These are phyloP conservation scores for Tribolium madens DNA, from an alignment of 1,140 invertebrate species.

Conservation along the genomic window DNA sequence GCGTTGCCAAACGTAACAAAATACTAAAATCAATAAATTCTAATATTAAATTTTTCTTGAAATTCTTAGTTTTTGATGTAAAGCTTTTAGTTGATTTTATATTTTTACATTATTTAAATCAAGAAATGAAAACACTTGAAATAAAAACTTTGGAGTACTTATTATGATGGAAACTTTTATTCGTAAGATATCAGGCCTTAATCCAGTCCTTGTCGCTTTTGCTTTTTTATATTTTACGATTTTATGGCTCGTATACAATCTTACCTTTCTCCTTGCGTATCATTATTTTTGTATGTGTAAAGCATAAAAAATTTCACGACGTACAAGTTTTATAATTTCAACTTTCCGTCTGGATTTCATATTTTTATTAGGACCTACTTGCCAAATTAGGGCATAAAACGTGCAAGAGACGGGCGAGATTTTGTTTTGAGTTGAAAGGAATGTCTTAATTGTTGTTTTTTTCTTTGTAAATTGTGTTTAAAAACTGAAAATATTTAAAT, in stretches of 20 bases:
- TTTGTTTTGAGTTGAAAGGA: background rate
- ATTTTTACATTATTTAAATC: too few species aligned
- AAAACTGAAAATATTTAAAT: conserved; percentile 10
- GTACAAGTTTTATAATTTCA: background rate
- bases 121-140: too few species aligned
- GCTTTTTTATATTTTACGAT: background rate
- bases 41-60: too few species aligned
- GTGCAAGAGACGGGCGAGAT: background rate
- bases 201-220: background rate
- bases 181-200: background rate
- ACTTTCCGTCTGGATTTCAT: background rate
- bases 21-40: too few species aligned
- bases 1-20: too few species aligned
- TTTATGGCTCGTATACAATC: background rate
- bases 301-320: background rate
- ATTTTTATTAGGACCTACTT: background rate
- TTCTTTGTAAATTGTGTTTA: background rate
- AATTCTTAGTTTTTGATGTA: too few species aligned
- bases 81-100: too few species aligned
- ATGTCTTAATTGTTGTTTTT: background rate
- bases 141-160: too few species aligned
- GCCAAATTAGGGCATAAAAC: background rate
- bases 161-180: background rate
- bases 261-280: background rate
- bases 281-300: background rate